Percentiles rank a stretch among this genome's conserved stretches.
Evolutionary conservation across 1,140 invertebrate genomes (phyloP).

Genomic region (Ceratoteleas bidentatus): DNA sequence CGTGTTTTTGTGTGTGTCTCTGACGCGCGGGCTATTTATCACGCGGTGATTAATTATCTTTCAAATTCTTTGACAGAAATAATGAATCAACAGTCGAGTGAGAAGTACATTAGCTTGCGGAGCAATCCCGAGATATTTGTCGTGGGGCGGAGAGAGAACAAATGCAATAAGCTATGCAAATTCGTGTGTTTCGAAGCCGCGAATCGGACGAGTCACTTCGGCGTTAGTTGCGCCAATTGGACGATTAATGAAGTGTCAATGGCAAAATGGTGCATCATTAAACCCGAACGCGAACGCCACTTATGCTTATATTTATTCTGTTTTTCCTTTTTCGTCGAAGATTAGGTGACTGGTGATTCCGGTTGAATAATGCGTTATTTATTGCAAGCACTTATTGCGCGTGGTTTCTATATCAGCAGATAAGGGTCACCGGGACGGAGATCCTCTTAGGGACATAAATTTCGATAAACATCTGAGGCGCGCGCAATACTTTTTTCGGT

Average conservation of each 20-base stretch:
- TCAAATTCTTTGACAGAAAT: slow-evolving; percentile 4
- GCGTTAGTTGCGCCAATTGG: neutral
- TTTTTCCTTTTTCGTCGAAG: too few relatives aligned
- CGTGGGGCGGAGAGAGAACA: neutral
- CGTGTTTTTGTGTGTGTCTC: neutral
- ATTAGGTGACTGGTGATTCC: too few relatives aligned
- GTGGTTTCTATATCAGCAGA: too few relatives aligned
- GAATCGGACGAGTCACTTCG: neutral
- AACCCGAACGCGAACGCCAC: too few relatives aligned
- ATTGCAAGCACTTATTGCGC: too few relatives aligned
- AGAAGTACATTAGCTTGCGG: neutral
- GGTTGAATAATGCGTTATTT: too few relatives aligned
- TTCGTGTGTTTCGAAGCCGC: neutral
- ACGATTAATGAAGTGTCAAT: slow-evolving; percentile 12
- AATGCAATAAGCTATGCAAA: neutral
- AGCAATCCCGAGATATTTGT: neutral
- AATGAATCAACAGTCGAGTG: slow-evolving; percentile 9
- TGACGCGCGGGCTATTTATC: slow-evolving; percentile 2
- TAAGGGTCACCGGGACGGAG: too few relatives aligned
- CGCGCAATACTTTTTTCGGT: neutral
- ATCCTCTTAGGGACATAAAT: too few relatives aligned
- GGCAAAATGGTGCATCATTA: neutral
- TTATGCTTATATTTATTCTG: too few relatives aligned
- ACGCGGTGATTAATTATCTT: slow-evolving; percentile 7
- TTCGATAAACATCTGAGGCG: too few relatives aligned